Percentiles rank a stretch among this genome's conserved stretches.
phyloP scores from a whole-genome alignment of 2,113 vertebrate species.

The Colius striatus region DNA sequence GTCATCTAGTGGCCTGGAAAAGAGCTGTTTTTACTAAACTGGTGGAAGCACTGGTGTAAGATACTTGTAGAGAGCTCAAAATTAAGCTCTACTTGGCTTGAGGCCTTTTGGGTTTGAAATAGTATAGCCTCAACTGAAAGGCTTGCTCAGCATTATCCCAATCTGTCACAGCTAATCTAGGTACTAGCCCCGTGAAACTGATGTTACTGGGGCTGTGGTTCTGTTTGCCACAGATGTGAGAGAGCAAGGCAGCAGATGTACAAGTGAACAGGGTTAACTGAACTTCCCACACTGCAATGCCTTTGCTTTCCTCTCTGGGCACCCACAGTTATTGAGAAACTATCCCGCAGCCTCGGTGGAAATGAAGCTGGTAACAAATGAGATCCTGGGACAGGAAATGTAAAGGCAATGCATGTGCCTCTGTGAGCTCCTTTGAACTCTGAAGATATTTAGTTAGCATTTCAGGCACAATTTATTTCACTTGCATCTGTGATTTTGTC shows the following conservation, averaged over 20 bases:
- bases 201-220: neutral
- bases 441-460: neutral
- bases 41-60: neutral
- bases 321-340: neutral
- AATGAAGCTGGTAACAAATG: neutral
- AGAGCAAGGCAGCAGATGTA: neutral
- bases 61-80: accelerated
- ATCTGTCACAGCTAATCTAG: neutral
- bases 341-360: neutral
- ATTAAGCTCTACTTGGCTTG: neutral
- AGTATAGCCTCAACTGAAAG: neutral
- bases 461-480: constrained; percentile 27
- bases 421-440: neutral
- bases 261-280: neutral
- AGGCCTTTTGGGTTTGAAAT: neutral
- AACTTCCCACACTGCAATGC: neutral
- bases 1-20: neutral
- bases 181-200: neutral
- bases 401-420: neutral
- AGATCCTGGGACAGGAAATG: neutral
- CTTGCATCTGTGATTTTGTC: neutral
- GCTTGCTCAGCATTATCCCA: neutral
- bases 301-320: neutral
- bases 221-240: neutral
- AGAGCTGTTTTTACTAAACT: neutral